Percentiles rank a stretch among this genome's conserved stretches.
These are phyloP conservation scores for Lophotis ruficrista DNA, from an alignment of 2,113 vertebrate genomes.

Conservation along the genomic window DNA sequence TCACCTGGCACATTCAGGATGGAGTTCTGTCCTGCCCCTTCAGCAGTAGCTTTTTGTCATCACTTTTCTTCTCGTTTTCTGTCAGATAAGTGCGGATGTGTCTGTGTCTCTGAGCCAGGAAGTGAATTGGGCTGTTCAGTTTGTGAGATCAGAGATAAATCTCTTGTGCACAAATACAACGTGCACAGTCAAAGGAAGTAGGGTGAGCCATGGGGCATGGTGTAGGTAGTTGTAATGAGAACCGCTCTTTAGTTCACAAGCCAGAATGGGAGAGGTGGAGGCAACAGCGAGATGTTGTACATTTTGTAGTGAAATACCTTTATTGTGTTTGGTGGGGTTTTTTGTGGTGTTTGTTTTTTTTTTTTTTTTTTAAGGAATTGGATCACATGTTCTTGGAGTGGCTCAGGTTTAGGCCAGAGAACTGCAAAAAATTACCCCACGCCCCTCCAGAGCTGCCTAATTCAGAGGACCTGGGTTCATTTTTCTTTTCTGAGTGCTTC, in stretches of 20 bases:
- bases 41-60: constrained; percentile 28
- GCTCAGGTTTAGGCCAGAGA: background rate
- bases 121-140: constrained; percentile 30
- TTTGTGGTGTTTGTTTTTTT: background rate
- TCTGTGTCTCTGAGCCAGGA: constrained; percentile 39
- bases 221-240: constrained; percentile 19
- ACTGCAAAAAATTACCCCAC: background rate
- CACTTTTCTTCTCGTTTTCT: constrained; percentile 17
- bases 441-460: background rate
- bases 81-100: background rate
- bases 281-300: background rate
- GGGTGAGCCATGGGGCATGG: background rate
- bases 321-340: background rate
- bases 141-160: constrained; percentile 26
- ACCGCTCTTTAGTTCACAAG: background rate
- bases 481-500: background rate
- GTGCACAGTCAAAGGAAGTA: background rate
- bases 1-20: constrained; percentile 39
- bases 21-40: background rate
- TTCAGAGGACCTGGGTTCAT: background rate
- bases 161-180: background rate
- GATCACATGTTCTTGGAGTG: background rate
- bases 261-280: background rate
- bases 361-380: background rate
- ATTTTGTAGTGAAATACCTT: background rate